Evolutionary conservation across 2,888 invertebrate genomes (phyloP), one percentile per base, ranked within the genome.

Genomic region (Chelonus formosanus): DNA sequence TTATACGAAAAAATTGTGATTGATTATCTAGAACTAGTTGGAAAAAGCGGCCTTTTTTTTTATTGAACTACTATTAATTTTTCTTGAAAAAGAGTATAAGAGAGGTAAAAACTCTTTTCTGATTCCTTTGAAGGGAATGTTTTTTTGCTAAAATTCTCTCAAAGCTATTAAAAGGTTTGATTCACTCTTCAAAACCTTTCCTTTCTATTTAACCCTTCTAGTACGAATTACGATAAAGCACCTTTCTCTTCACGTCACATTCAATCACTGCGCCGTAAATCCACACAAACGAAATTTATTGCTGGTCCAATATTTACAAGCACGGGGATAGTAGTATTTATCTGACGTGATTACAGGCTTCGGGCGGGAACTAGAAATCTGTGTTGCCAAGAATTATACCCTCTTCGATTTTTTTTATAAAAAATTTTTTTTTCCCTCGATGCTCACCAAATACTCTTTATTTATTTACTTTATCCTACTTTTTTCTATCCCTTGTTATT

Each of bases 221-320:
- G 36, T 58, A 45, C 55, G 54, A 54, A 59, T 40, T 62, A 63
- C 64, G 62, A 65, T 60, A 53, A 58, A 56, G 10, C 63, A 45
- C 56, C 44, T 54, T 54, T 43, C 53, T 35, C 62, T 50, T 61
- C 67, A 67, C 68, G 73, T 71, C 72, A 73, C 74, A 76, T 78
- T 77, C 77, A 77, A 77, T 77, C 77, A 76, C 74, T 71, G 73
- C 73, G 73, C 73, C 75, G 74, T 77, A 76, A 78, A 75, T 76
- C 71, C 74, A 57, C 56, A 68, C 54, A 67, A 71, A 69, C 65
- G 74, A 74, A 74, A 77, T 78, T 77, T 76, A 76, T 78, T 74
- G 75, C 72, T 70, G 36, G 67, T 70, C 70, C 75, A 75, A 76
- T 75, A 76, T 75, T 76, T 75, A 74, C 76, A 72, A 67, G 68